phyloP scores from a whole-genome alignment of 2,113 vertebrate species.

The Anarhynchus alexandrinus region DNA sequence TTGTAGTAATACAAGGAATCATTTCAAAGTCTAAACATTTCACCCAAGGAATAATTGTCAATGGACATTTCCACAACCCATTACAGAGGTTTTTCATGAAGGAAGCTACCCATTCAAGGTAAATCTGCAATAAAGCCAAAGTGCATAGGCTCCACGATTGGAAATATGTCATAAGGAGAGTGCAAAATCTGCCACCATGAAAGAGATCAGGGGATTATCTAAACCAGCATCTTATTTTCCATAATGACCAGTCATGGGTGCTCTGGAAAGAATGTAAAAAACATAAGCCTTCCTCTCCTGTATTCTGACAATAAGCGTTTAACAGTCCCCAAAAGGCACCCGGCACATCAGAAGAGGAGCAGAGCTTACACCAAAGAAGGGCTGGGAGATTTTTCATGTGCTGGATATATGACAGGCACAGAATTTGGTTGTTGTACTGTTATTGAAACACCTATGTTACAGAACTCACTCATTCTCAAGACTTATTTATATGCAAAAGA shows the following conservation, averaged over 20 bases:
- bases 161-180: background rate
- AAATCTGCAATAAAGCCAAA: background rate
- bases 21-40: conserved; percentile 50
- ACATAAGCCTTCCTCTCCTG: background rate
- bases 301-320: background rate
- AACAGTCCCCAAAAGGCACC: background rate
- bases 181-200: background rate
- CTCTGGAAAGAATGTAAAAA: background rate
- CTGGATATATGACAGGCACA: background rate
- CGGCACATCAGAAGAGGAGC: background rate
- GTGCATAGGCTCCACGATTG: background rate
- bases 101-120: background rate
- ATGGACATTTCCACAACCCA: background rate
- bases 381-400: background rate
- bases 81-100: background rate
- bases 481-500: background rate
- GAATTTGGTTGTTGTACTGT: background rate
- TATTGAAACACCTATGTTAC: background rate
- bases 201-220: background rate
- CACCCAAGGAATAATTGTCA: conserved; percentile 17
- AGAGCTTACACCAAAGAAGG: background rate
- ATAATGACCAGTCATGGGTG: background rate
- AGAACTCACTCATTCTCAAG: background rate
- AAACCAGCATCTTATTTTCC: background rate
- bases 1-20: conserved; percentile 10